These are phyloP conservation scores for Myotis pilosus DNA, from an alignment of 2,797 vertebrate species.

Conservation along the genomic window DNA sequence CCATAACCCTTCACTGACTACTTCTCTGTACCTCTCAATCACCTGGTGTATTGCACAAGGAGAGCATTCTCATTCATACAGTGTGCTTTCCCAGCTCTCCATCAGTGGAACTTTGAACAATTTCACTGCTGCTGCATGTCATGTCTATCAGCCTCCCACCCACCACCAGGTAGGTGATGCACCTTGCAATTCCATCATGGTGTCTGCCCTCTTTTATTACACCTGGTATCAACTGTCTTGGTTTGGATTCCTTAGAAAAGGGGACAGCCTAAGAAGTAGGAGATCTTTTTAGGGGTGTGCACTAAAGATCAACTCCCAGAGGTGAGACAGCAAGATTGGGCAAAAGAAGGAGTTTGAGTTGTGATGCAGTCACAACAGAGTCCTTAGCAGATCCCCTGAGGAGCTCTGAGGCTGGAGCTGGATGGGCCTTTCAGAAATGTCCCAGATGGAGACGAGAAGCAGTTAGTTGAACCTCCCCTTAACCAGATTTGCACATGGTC, in stretches of 20 bases:
- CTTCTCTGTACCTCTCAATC: neutral
- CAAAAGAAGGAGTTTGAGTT: neutral
- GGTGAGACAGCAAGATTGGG: neutral
- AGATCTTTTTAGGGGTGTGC: neutral
- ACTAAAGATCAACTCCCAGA: neutral
- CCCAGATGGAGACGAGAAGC: too few relatives aligned
- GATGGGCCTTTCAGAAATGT: neutral
- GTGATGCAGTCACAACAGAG: neutral
- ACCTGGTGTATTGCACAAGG: neutral
- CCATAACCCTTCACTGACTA: neutral
- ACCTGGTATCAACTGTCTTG: neutral
- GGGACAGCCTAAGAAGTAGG: neutral
- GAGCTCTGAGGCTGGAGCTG: neutral
- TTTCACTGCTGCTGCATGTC: neutral
- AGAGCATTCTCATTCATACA: neutral
- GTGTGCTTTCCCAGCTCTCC: neutral
- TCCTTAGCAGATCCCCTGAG: rapidly evolving
- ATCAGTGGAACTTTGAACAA: neutral
- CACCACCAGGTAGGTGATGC: neutral
- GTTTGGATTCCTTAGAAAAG: neutral
- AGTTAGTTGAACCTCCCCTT: neutral
- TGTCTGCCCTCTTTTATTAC: neutral
- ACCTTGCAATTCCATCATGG: neutral
- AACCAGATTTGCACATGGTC: neutral
- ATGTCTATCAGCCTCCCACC: neutral